Conservation (phyloP, 2,888 invertebrate genomes). For the Epirrhoe tristata region DNA sequence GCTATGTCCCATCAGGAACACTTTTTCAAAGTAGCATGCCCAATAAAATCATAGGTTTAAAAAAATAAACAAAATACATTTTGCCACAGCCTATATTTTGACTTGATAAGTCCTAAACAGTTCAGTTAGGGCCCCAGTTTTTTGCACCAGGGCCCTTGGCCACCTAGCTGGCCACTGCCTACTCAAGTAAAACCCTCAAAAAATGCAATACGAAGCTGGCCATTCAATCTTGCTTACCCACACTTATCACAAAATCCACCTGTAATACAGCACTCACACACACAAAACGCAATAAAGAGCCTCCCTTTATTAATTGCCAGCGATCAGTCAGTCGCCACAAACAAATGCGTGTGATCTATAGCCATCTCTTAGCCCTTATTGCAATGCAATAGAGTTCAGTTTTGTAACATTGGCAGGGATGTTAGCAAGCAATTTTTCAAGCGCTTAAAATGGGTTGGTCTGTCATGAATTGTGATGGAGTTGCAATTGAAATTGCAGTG, state of each 20-base stretch:
- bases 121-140: too few relatives aligned
- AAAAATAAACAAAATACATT: too few relatives aligned
- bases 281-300: constrained; percentile 61
- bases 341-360: constrained; percentile 68
- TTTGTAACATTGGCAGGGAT: constrained; percentile 34
- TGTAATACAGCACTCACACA: constrained; percentile 37
- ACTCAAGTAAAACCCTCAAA: constrained; percentile 17
- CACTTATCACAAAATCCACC: constrained; percentile 34
- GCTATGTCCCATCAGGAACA: too few relatives aligned
- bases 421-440: constrained; percentile 42
- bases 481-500: constrained; percentile 8
- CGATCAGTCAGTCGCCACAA: constrained; percentile 65
- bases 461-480: constrained; percentile 21
- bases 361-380: constrained; percentile 59
- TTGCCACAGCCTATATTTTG: too few relatives aligned
- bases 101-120: too few relatives aligned
- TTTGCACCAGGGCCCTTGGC: too few relatives aligned
- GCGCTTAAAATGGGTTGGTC: constrained; percentile 14
- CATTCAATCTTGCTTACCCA: constrained; percentile 29
- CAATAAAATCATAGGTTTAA: too few relatives aligned
- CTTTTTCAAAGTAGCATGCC: too few relatives aligned
- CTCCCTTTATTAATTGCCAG: constrained; percentile 62
- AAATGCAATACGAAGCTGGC: constrained; percentile 23
- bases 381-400: constrained; percentile 38
- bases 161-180: too few relatives aligned